Percentiles rank a stretch among this genome's conserved stretches.
Evolutionary conservation across 92 coral and sea anemone genomes (phyloP).

Genomic region (Montipora capitata): DNA sequence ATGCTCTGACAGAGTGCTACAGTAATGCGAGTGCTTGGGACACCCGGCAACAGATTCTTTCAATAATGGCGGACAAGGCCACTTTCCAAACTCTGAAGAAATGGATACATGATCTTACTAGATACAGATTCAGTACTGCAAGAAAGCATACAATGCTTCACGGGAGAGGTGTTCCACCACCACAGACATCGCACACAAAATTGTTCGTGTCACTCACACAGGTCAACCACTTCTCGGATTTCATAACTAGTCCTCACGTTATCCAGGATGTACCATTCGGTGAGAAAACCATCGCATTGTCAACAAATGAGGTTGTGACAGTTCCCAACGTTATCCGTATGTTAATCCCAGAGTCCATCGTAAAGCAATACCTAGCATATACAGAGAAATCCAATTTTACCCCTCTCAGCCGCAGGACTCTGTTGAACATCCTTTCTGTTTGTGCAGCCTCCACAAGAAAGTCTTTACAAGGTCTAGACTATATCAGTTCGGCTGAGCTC

Average conservation of each 20-base stretch:
- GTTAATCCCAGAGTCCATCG: slow-evolving; percentile 64
- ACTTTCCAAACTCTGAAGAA: slow-evolving; percentile 46
- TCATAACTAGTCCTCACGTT: slow-evolving; percentile 51
- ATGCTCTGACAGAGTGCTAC: too few relatives aligned
- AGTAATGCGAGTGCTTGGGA: too few relatives aligned
- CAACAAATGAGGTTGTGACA: slow-evolving; percentile 54
- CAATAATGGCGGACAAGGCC: slow-evolving; percentile 41
- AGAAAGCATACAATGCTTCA: slow-evolving; percentile 43
- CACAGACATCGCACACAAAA: slow-evolving; percentile 44
- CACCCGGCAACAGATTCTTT: neutral
- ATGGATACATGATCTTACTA: slow-evolving; percentile 64
- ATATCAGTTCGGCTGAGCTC: slow-evolving; percentile 58
- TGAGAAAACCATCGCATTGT: slow-evolving; percentile 40
- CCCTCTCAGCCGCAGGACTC: slow-evolving; percentile 64
- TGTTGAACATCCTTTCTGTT: slow-evolving; percentile 59
- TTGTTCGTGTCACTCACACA: slow-evolving; percentile 58
- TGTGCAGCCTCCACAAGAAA: slow-evolving; percentile 65
- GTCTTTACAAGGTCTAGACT: slow-evolving; percentile 75
- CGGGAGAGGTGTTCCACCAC: slow-evolving; percentile 60
- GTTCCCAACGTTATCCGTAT: slow-evolving; percentile 74
- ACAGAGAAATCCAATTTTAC: slow-evolving; percentile 56
- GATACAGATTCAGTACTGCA: slow-evolving; percentile 45
- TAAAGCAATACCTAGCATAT: slow-evolving; percentile 64
- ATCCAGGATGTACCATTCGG: slow-evolving; percentile 78
- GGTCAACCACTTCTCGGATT: slow-evolving; percentile 76